Base-by-base conservation (phyloP, 1,140 invertebrate genomes). In the Octopus bimaculoides region DNA sequence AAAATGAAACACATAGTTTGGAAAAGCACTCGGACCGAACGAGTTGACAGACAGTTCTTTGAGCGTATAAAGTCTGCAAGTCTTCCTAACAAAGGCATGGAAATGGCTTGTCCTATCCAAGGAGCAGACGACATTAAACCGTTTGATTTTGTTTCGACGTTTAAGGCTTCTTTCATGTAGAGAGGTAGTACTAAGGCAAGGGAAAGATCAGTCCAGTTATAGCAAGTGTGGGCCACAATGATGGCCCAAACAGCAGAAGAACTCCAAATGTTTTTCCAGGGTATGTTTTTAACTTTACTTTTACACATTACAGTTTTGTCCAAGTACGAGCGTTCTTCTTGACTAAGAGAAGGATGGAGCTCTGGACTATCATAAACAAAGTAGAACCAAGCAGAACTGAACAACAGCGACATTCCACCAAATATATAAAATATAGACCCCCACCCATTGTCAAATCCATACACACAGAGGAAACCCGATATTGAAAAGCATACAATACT, bases 71-170 rank as follows among this genome's bases (percentile, higher is more conserved):
- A 93, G 91, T 98, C 96, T 1, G 96, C 95, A 14, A 95, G 84
- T 79, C 94, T 93, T 1, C 96, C 96, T 5, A 94, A 93, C 66
- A 93, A 85, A 86, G 95, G 94, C 4, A 96, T 89, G 9, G 94
- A 91, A 26, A 96, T 90, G 0, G 94, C 93, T 94, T 96, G 96
- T 4, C 93, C 93, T 54, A 97, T 86, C 90, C 97, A 97, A 5
- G 96, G 96, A 73, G 97, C 90, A 53, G 95, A 95, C 1, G 96
- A 97, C 77, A 96, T 90, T 0, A 96, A 90, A 26, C 96, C 96
- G 89, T 97, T 96, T 95, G 8, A 8, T 77, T 53, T 7, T 52
- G 85, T 81, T 41, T 83, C 82, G 78, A 85, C 85, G 54, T 83
- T 80, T 12, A 83, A 78, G 14, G 83, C 80, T 75, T 84, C 83